A percentile compares a stretch with the other conserved stretches of the same genome.
Evolutionary conservation across 92 coral and sea anemone species (phyloP).

Genomic region (Isaurus tuberculatus): DNA sequence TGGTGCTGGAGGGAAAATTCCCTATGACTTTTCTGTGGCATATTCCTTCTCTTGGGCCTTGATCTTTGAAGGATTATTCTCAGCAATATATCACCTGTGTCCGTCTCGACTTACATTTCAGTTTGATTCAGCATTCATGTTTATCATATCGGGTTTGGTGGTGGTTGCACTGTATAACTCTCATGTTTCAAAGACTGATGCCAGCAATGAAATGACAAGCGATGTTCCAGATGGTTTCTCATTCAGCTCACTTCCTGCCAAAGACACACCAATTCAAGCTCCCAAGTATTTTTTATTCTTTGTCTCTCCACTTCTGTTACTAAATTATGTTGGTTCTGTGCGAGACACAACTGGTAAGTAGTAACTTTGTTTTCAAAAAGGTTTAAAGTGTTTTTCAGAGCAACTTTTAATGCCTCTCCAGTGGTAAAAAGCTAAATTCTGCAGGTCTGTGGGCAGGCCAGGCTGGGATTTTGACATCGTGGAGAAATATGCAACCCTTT

Average conservation of each 20-base stretch:
- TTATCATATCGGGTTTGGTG: slow-evolving; percentile 90
- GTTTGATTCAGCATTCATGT: slow-evolving; percentile 99
- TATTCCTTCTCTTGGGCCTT: slow-evolving; percentile 95
- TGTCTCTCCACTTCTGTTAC: slow-evolving; percentile 85
- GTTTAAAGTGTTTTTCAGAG: too few species aligned
- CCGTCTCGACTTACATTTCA: slow-evolving; percentile 97
- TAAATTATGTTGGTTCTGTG: slow-evolving; percentile 91
- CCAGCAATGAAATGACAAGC: slow-evolving; percentile 16
- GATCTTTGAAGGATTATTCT: slow-evolving; percentile 91
- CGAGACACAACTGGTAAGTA: slow-evolving; percentile 73
- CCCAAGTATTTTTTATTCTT: slow-evolving; percentile 95
- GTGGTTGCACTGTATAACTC: slow-evolving; percentile 85
- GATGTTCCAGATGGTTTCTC: slow-evolving; percentile 21
- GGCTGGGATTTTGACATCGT: too few species aligned
- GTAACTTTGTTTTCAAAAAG: too few species aligned
- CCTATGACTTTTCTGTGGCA: slow-evolving; percentile 84
- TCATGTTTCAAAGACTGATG: slow-evolving; percentile 52
- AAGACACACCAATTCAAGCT: slow-evolving; percentile 75
- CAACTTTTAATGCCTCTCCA: too few species aligned
- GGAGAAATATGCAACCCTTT: too few species aligned
- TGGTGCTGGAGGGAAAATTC: slow-evolving; percentile 38
- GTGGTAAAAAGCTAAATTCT: too few species aligned
- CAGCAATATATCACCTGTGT: slow-evolving; percentile 92
- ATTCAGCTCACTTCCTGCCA: slow-evolving; percentile 54
- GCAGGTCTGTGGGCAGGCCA: too few species aligned